These are phyloP conservation scores for Cartodere bifasciata DNA, from an alignment of 2,888 invertebrate genomes.

Conservation along the genomic window DNA sequence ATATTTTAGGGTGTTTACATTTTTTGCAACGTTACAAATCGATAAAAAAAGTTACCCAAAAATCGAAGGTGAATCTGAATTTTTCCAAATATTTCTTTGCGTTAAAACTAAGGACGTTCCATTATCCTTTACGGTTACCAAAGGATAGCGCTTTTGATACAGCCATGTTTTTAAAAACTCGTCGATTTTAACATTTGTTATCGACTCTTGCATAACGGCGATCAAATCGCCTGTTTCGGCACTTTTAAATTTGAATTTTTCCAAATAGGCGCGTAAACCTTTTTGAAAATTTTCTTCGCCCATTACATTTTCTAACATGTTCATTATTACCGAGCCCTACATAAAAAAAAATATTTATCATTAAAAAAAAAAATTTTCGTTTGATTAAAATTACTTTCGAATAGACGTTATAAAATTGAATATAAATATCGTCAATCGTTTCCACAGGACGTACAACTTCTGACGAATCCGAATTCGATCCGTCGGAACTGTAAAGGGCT, in stretches of 20 bases:
- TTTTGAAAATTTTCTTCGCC: constrained; percentile 54
- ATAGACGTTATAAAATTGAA: too few species aligned
- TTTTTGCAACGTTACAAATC: background rate
- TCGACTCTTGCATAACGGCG: constrained; percentile 44
- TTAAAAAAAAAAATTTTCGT: too few species aligned
- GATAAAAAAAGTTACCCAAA: constrained; percentile 5
- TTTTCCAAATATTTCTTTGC: constrained; percentile 58
- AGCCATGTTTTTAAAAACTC: constrained; percentile 72
- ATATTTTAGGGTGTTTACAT: background rate
- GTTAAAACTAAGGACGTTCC: constrained; percentile 41
- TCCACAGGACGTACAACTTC: too few species aligned
- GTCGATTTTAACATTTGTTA: constrained; percentile 38
- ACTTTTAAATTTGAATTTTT: constrained; percentile 51
- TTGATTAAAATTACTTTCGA: too few species aligned
- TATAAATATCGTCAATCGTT: too few species aligned
- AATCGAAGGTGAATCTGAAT: constrained; percentile 24
- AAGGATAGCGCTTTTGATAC: constrained; percentile 69
- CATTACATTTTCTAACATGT: constrained; percentile 74
- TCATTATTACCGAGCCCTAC: constrained; percentile 65
- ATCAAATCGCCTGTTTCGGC: constrained; percentile 69
- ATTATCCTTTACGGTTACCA: constrained; percentile 46
- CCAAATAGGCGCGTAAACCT: constrained; percentile 58
- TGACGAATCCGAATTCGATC: too few species aligned
- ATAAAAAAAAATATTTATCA: constrained; percentile 11
- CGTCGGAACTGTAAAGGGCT: too few species aligned